phyloP scores from a whole-genome alignment of 2,797 vertebrate species.

The Streptopelia turtur region DNA sequence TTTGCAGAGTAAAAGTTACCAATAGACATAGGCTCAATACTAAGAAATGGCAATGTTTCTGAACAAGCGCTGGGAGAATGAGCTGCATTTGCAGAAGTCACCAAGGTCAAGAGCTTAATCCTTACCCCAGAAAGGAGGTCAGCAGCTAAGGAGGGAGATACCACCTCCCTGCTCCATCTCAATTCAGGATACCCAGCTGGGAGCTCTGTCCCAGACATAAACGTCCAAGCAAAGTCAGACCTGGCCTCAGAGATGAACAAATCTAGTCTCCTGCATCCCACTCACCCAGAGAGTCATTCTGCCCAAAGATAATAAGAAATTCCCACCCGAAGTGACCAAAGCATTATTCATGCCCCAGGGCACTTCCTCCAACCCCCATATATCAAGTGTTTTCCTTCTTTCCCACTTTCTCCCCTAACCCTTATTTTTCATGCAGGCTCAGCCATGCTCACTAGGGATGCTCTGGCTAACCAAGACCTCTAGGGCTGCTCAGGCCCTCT shows the following conservation, averaged over 20 bases:
- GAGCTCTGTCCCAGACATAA: not conserved
- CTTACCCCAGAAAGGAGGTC: not conserved
- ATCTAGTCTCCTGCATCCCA: not conserved
- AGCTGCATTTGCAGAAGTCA: not conserved
- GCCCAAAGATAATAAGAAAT: not conserved
- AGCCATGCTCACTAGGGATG: not conserved
- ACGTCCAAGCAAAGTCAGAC: not conserved
- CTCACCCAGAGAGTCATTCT: not conserved
- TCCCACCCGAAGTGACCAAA: not conserved
- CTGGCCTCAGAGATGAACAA: not conserved
- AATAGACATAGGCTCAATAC: not conserved
- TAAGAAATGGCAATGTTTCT: not conserved
- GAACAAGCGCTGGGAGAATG: not conserved
- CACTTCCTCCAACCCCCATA: not conserved
- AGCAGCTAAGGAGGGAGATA: not conserved
- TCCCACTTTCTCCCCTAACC: not conserved
- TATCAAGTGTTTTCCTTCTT: not conserved
- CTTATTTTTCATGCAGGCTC: not conserved
- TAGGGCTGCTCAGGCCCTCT: not conserved
- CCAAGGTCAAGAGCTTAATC: not conserved
- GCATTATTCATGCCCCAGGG: not conserved
- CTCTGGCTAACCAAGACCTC: not conserved
- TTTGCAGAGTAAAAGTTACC: not conserved
- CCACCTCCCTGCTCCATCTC: rapidly evolving
- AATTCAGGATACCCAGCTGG: not conserved